A percentile compares a stretch with the other conserved stretches of the same genome.
These are phyloP conservation scores for Lanius ludovicianus DNA, from an alignment of 2,113 vertebrate species.

Conservation along the genomic window DNA sequence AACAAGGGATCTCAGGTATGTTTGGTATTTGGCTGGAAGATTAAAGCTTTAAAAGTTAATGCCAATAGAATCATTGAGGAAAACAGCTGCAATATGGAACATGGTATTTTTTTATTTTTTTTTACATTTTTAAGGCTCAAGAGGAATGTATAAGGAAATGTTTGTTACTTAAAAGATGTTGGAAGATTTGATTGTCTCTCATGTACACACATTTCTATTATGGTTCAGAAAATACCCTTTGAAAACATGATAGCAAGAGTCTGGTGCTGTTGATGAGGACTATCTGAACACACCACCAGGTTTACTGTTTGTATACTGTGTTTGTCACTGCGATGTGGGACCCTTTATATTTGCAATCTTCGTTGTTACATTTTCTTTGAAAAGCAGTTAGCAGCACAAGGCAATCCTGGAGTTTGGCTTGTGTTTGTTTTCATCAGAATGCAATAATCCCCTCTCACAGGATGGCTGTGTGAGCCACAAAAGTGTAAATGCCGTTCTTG, in stretches of 20 bases:
- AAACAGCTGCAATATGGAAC: not conserved
- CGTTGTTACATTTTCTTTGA: not conserved
- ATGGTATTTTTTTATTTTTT: not conserved
- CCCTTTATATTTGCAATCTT: not conserved
- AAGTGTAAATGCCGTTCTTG: conserved; percentile 10
- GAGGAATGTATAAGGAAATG: not conserved
- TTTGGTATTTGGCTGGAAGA: conserved; percentile 50
- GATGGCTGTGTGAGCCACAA: not conserved
- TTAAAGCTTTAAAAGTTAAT: conserved; percentile 43
- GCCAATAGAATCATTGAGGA: not conserved
- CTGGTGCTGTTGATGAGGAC: not conserved
- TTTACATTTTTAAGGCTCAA: not conserved
- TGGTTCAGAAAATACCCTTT: not conserved
- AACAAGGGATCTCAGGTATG: conserved; percentile 51
- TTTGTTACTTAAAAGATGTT: not conserved
- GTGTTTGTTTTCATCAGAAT: conserved; percentile 42
- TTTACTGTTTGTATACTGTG: not conserved
- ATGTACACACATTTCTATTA: not conserved
- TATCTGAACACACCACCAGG: not conserved
- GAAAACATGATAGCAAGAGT: not conserved
- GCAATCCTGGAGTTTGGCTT: not conserved
- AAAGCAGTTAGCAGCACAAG: not conserved
- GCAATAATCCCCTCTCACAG: conserved; percentile 13
- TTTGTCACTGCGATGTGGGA: not conserved
- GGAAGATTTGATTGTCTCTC: not conserved